Base-by-base conservation (phyloP, 2,888 invertebrate species). In the Callosobruchus maculatus region DNA sequence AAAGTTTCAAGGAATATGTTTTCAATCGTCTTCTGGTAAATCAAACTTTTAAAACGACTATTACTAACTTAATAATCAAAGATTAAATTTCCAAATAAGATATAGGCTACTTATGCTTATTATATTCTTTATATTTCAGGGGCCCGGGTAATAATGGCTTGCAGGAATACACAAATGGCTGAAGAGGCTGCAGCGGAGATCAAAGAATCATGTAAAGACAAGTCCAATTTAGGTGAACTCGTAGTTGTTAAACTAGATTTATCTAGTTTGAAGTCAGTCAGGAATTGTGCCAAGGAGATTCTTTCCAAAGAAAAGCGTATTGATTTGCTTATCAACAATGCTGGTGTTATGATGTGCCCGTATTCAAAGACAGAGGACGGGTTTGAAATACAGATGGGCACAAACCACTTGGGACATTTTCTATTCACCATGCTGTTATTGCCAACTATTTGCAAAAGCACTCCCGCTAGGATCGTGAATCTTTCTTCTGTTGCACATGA, bases 281-380 rank as follows among this genome's bases (percentile, higher is more conserved):
- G 87, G 73, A 78, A 84, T 72, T 89, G 88, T 77, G 87, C 88
- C 0, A 80, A 84, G 72, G 81, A 81, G 5, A 80, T 89, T 68
- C 76, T 90, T 22, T 83, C 86, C 31, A 88, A 85, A 5, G 90
- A 92, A 81, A 22, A 82, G 0, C 88, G 89, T 74, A 88, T 93
- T 5, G 90, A 93, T 80, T 87, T 93, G 73, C 87, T 93, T 0
- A 90, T 93, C 0, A 93, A 93, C 80, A 93, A 93, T 85, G 93
- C 93, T 4, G 94, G 94, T 0, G 89, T 93, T 0, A 92, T 93
- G 92, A 88, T 90, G 84, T 91, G 91, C 72, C 91, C 92, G 0
- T 87, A 88, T 73, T 86, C 88, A 0, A 86, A 87, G 72, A 92
- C 93, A 0, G 89, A 88, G 70, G 93, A 93, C 80, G 93, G 92